Base-by-base conservation (phyloP, 2,888 invertebrate species). In the Fragum fragum region DNA sequence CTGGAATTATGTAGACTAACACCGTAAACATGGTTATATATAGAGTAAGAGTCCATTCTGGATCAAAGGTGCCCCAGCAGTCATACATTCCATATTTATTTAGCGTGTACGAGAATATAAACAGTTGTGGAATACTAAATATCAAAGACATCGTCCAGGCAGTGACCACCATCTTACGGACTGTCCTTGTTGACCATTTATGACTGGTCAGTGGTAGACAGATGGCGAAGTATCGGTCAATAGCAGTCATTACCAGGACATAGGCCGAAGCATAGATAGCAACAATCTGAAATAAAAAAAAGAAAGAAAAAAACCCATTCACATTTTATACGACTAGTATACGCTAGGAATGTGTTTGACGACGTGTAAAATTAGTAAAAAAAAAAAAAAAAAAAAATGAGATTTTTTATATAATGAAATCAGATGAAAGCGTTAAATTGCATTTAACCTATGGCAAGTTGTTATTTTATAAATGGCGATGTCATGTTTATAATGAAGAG, bases 171-270 rank as follows among this genome's bases (percentile, higher is more conserved):
- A 95, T 94, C 21, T 93, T 83, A 74, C 94, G 92, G 16, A 91
- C 93, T 73, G 88, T 92, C 75, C 85, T 88, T 68, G 87, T 82
- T 29, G 93, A 91, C 91, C 92, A 92, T 5, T 88, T 90, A 92
- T 96, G 96, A 88, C 96, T 96, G 68, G 95, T 96, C 80, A 97
- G 93, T 0, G 97, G 97, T 74, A 94, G 93, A 85, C 95, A 95
- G 76, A 95, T 95, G 26, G 95, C 95, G 76, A 93, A 88, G 83
- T 93, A 94, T 26, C 95, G 89, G 87, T 95, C 95, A 21, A 95
- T 88, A 21, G 94, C 94, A 6, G 94, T 95, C 88, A 94, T 92
- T 0, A 94, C 91, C 42, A 94, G 85, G 23, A 94, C 90, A 77
- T 94, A 94, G n/a, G 93, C 92, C 0, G 94, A 93, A 28, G 91